A percentile compares a stretch with the other conserved stretches of the same genome.
phyloP scores from a whole-genome alignment of 2,888 invertebrate genomes.

The Leptinotarsa rubiginosa region DNA sequence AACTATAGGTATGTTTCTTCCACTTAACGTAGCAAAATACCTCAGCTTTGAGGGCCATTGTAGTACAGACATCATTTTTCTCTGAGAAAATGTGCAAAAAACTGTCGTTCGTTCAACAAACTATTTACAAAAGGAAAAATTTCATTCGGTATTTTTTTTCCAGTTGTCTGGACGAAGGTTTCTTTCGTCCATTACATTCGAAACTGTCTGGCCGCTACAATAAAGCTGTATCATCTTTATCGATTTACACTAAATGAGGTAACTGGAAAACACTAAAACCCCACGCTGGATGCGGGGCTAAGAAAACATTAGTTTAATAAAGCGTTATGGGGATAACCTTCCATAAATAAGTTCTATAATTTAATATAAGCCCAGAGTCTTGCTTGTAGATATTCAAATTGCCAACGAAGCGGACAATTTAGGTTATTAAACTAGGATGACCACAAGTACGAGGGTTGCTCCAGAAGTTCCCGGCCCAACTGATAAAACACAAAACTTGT shows the following conservation, averaged over 20 bases:
- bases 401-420: background rate
- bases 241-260: conserved; percentile 6
- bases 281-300: background rate
- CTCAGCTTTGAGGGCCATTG: too few relatives aligned
- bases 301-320: background rate
- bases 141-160: too few relatives aligned
- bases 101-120: too few relatives aligned
- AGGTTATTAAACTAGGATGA: background rate
- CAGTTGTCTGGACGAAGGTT: too few relatives aligned
- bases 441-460: background rate
- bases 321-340: background rate
- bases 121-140: too few relatives aligned
- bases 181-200: background rate
- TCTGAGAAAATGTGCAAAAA: too few relatives aligned
- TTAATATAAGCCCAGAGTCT: background rate
- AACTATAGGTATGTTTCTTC: too few relatives aligned
- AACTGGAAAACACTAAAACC: conserved; percentile 1
- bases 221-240: conserved; percentile 1
- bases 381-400: background rate
- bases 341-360: too few relatives aligned
- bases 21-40: too few relatives aligned
- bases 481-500: too few relatives aligned
- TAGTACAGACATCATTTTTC: too few relatives aligned
- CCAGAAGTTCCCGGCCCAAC: too few relatives aligned
- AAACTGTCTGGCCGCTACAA: background rate